Percentiles rank a stretch among this genome's conserved stretches.
Conservation (phyloP, 53 echinoderm and acorn worm species). For the Hippasteria phrygiana region DNA sequence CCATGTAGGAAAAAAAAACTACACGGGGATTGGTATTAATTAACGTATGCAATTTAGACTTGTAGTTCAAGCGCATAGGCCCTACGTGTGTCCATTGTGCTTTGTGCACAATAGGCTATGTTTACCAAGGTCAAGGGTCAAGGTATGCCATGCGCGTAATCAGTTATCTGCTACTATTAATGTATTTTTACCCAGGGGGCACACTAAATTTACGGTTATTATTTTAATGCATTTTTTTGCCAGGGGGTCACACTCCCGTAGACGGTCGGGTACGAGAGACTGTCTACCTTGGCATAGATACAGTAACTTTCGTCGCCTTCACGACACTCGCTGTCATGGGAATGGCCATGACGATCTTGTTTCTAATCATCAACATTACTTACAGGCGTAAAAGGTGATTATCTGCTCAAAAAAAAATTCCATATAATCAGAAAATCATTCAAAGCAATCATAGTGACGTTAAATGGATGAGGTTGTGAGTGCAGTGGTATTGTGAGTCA, state of each 20-base stretch:
- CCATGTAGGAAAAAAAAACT: too few relatives aligned
- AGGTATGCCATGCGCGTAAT: too few relatives aligned
- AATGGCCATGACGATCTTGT: slow-evolving; percentile 18
- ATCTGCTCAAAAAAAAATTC: too few relatives aligned
- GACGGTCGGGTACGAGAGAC: slow-evolving; percentile 39
- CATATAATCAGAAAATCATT: too few relatives aligned
- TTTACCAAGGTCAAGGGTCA: too few relatives aligned
- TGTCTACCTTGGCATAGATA: slow-evolving; percentile 42
- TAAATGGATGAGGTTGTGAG: too few relatives aligned
- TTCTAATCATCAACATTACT: slow-evolving; percentile 50
- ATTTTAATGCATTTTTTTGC: background rate
- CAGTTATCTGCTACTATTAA: background rate
- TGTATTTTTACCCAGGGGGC: background rate
- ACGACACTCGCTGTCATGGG: slow-evolving; percentile 43
- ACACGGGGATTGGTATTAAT: background rate
- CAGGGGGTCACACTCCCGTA: slow-evolving; percentile 33
- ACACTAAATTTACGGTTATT: background rate
- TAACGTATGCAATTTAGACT: background rate
- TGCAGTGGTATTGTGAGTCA: too few relatives aligned
- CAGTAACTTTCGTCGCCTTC: slow-evolving; percentile 2
- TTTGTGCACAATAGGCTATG: too few relatives aligned
- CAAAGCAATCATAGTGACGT: too few relatives aligned
- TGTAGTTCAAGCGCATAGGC: too few relatives aligned
- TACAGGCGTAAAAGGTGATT: slow-evolving; percentile 62
- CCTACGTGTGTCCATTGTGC: too few relatives aligned